Evolutionary conservation across 1,140 invertebrate genomes (phyloP).

Genomic region (Cheumatopsyche charites): DNA sequence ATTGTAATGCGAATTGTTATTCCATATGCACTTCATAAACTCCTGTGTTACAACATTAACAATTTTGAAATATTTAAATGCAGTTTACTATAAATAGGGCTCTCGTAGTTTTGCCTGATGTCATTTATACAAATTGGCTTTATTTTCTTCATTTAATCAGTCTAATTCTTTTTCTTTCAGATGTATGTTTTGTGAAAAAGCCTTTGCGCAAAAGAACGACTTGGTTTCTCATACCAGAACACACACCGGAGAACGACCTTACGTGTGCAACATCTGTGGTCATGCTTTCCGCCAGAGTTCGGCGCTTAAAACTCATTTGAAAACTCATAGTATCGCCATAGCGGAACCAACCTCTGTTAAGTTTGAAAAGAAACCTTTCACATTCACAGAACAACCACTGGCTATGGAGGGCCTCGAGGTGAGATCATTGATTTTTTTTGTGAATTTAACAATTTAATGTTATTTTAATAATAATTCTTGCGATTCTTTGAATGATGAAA

Average conservation of each 20-base stretch:
- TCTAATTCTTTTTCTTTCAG: no score
- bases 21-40: no score
- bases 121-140: no score
- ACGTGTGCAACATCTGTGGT: slow-evolving; percentile 81
- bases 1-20: no score
- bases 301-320: slow-evolving; percentile 69
- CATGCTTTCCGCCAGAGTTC: slow-evolving; percentile 74
- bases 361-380: slow-evolving; percentile 24
- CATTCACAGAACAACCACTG: neutral
- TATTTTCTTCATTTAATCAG: no score
- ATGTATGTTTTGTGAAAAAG: slow-evolving; percentile 62
- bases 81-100: no score
- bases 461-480: no score
- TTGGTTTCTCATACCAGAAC: slow-evolving; percentile 76
- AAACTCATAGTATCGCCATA: slow-evolving; percentile 60
- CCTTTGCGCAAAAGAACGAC: slow-evolving; percentile 64
- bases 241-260: slow-evolving; percentile 84
- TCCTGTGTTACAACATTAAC: no score
- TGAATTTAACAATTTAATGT: no score
- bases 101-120: no score
- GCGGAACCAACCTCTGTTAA: slow-evolving; percentile 44
- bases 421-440: neutral
- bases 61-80: no score
- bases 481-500: no score
- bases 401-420: neutral